Conservation (phyloP, 2,113 vertebrate species). For the Symphodus melops region DNA sequence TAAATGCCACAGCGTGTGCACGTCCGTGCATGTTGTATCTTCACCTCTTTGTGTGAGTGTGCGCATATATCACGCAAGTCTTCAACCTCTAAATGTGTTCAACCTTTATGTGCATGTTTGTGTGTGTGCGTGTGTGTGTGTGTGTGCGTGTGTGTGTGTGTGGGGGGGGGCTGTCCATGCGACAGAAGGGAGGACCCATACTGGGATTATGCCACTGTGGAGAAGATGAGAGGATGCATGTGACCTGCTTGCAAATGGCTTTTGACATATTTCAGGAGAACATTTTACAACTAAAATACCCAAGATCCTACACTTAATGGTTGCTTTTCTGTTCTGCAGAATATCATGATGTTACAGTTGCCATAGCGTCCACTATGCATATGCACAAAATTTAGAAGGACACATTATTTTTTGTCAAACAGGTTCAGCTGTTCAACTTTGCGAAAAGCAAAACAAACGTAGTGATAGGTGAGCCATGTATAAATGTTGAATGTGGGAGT, state of each 20-base stretch:
- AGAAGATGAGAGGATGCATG: constrained; percentile 65
- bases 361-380: constrained; percentile 29
- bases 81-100: constrained; percentile 33
- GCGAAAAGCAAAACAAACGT: constrained; percentile 7
- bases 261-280: constrained; percentile 25
- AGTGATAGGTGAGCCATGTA: constrained; percentile 15
- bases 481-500: constrained; percentile 50
- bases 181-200: constrained; percentile 51
- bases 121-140: constrained; percentile 19
- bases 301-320: constrained; percentile 18
- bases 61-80: constrained; percentile 3
- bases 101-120: constrained; percentile 29
- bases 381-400: constrained; percentile 28
- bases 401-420: constrained; percentile 41
- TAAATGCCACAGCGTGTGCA: constrained; percentile 71
- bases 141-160: constrained; percentile 3
- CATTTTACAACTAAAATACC: constrained; percentile 40
- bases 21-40: constrained; percentile 9
- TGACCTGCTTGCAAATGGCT: constrained; percentile 72
- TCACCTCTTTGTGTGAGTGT: constrained; percentile 31
- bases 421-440: constrained; percentile 19
- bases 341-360: background rate
- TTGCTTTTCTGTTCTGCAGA: constrained; percentile 22
- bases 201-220: constrained; percentile 62
- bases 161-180: constrained; percentile 4